Evolutionary conservation across 2,888 invertebrate genomes (phyloP), one percentile per base, ranked within the genome.

Genomic region (Tenthredo distinguenda): DNA sequence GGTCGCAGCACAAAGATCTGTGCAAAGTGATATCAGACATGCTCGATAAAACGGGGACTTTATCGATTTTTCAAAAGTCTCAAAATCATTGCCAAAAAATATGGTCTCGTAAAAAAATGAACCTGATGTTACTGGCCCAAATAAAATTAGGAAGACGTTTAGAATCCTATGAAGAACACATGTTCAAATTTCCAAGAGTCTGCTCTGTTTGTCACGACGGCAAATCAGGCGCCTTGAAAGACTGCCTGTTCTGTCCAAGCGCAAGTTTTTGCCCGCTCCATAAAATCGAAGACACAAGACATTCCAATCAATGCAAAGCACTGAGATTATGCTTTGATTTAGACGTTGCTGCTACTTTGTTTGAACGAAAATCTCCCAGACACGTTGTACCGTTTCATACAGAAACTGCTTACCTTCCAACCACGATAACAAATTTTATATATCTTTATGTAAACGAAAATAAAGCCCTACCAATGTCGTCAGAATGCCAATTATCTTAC

Each of bases 161-260:
- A 6, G 43, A 88, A 18, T 85, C 87, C 10, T 90, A 89, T 40
- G 92, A 92, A 84, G 87, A 88, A 68, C 87, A 90, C 40, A 90
- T 93, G 88, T 91, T 92, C 81, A 89, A 90, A 87, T 93, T 93
- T 87, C 91, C 91, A 1, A 89, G 89, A 86, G 89, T 89, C n/a
- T 93, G 92, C 62, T 47, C 76, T 3, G 84, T 91, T n/a, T 93
- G 92, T 74, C 88, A 90, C 43, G 87, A 91, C 55, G 88, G 84
- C 4, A 86, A 90, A 74, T 34, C 84, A 21, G 86, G 87, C 31
- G 81, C 72, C 58, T 84, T 92, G 15, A 86, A 83, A 34, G 90
- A 92, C 84, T 93, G 92, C 58, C 40, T 43, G 0, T 84, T 87
- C n/a, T 93, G 92, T 84, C 91, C 91, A 0, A 86, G 87, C 40